Percentiles rank a stretch among this genome's conserved stretches.
These are phyloP conservation scores for Tinamus guttatus DNA, from an alignment of 2,113 vertebrate species.

Conservation along the genomic window DNA sequence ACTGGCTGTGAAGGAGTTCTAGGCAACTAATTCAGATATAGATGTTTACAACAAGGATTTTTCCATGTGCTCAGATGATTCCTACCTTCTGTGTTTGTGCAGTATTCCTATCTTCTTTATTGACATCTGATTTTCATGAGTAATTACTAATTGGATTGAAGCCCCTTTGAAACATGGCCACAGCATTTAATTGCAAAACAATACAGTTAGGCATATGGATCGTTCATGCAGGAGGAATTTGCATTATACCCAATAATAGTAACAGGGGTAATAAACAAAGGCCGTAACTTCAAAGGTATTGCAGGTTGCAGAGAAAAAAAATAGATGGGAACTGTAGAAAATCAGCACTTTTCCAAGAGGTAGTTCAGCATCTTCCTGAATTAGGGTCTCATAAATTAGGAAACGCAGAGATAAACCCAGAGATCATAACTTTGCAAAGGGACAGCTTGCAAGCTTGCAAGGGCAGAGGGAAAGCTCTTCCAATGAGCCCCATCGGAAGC, in stretches of 20 bases:
- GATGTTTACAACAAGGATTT: neutral
- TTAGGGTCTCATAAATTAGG: neutral
- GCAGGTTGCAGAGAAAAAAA: neutral
- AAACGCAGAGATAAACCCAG: neutral
- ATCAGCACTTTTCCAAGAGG: neutral
- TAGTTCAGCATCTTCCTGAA: neutral
- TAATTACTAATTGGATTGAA: neutral
- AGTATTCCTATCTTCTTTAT: neutral
- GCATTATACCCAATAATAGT: neutral
- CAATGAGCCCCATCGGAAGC: neutral
- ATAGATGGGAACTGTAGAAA: neutral
- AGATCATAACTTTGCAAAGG: neutral
- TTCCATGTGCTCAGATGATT: neutral
- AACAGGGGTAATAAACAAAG: conserved; percentile 10
- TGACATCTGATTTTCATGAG: conserved; percentile 1
- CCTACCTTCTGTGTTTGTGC: neutral
- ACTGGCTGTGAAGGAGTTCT: neutral
- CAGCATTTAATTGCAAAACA: conserved; percentile 43
- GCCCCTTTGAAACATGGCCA: neutral
- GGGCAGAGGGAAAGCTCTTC: neutral
- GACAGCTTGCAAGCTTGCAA: neutral
- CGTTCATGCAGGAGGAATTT: conserved; percentile 63
- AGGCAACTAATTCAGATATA: neutral
- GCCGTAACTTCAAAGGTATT: neutral
- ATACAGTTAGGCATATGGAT: neutral